Percentiles rank a stretch among this genome's conserved stretches.
Conservation (phyloP, 2,797 vertebrate genomes). For the Pagetopsis macropterus region DNA sequence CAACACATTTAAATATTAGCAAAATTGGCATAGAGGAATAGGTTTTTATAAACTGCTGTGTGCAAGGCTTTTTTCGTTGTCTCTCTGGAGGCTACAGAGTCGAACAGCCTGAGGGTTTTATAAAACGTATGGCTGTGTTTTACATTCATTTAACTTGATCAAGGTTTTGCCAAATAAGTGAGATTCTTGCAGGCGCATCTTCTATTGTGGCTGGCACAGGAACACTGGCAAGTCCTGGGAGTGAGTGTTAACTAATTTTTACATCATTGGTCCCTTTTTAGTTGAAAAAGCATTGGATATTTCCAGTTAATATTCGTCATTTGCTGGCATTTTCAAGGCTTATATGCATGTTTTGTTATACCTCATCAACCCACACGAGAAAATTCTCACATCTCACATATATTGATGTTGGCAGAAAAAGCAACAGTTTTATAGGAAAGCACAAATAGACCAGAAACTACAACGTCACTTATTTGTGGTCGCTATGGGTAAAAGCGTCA, state of each 20-base stretch:
- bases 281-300: not conserved
- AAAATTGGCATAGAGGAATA: not conserved
- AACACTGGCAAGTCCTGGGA: not conserved
- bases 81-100: not conserved
- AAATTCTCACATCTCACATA: not conserved
- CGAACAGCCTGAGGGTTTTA: not conserved
- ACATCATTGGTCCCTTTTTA: not conserved
- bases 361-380: not conserved
- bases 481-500: no score
- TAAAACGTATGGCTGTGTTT: constrained; percentile 3
- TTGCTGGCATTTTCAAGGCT: not conserved
- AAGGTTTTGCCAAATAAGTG: constrained; percentile 1
- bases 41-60: not conserved
- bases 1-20: constrained; percentile 1
- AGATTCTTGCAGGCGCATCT: not conserved
- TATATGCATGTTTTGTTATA: not conserved
- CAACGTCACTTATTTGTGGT: no score
- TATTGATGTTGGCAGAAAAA: not conserved
- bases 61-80: not conserved
- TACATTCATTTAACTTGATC: constrained; percentile 1
- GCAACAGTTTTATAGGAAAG: constrained; percentile 22
- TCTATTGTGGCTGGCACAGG: not conserved
- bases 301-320: not conserved
- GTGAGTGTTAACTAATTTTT: not conserved
- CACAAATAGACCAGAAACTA: not conserved